A percentile compares a stretch with the other conserved stretches of the same genome.
Evolutionary conservation across 1,140 invertebrate species (phyloP).

Genomic region (Liolophura sinensis): DNA sequence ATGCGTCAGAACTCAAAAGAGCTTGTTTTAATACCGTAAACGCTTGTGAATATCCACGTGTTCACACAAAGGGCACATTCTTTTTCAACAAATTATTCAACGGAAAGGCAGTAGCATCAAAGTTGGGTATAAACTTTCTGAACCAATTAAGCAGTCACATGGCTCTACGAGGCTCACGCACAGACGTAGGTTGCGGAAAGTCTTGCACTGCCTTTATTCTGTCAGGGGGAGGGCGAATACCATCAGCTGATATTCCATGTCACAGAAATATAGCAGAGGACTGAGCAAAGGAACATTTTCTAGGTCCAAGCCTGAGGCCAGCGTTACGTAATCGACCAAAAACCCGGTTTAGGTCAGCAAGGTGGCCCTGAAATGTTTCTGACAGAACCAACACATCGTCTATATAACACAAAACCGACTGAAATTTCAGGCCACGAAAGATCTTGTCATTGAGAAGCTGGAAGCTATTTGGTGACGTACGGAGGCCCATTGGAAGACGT

Average conservation of each 20-base stretch:
- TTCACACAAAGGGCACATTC: conserved; percentile 9
- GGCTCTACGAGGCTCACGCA: not conserved
- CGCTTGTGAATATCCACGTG: conserved; percentile 3
- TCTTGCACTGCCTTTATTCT: not conserved
- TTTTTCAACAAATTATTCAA: conserved; percentile 11
- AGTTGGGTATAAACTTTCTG: conserved; percentile 12
- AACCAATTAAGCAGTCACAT: conserved; percentile 15
- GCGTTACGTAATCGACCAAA: conserved; percentile 3
- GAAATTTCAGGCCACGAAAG: not conserved
- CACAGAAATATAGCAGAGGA: not conserved
- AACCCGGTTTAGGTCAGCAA: not conserved
- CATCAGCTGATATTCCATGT: conserved; percentile 8
- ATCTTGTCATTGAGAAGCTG: conserved; percentile 6
- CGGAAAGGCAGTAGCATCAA: conserved; percentile 1
- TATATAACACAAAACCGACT: not conserved
- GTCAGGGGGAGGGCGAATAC: conserved; percentile 6
- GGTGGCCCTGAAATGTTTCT: not conserved
- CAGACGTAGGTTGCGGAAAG: not conserved
- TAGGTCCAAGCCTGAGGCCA: not conserved
- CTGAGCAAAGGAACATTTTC: conserved; percentile 1
- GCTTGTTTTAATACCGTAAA: too few species aligned
- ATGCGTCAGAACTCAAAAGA: too few species aligned
- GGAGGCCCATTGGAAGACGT: not conserved
- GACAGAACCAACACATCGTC: conserved; percentile 4
- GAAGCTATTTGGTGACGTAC: conserved; percentile 1